Evolutionary conservation across 2,113 vertebrate genomes (phyloP).

Genomic region (Sylvicapra grimmia): DNA sequence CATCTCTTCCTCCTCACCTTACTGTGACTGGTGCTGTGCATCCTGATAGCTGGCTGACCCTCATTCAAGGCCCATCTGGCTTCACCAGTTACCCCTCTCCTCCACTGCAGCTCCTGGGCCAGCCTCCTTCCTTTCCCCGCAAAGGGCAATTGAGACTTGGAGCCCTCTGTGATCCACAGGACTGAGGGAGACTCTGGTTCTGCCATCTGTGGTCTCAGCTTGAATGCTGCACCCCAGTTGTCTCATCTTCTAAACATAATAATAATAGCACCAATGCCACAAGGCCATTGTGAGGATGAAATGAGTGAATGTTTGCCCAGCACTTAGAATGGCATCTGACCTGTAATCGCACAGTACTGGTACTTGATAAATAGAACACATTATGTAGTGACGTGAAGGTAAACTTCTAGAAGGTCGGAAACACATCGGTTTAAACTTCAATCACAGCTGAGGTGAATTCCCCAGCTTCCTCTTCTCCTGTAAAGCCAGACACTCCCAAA

Average conservation of each 20-base stretch:
- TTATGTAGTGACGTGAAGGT: accelerated
- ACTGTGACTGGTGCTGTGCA: neutral
- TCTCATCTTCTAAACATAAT: neutral
- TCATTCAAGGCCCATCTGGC: neutral
- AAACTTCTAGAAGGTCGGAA: neutral
- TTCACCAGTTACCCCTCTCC: neutral
- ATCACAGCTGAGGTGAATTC: neutral
- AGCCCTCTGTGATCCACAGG: neutral
- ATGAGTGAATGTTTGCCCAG: neutral
- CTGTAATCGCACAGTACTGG: neutral
- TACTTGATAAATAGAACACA: neutral
- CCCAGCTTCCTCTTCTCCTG: neutral
- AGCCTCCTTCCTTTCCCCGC: neutral
- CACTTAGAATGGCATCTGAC: neutral
- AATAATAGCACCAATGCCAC: neutral
- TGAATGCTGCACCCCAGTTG: neutral
- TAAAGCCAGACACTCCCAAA: neutral
- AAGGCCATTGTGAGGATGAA: neutral
- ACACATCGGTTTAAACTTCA: neutral
- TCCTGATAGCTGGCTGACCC: neutral
- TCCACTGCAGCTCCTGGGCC: neutral
- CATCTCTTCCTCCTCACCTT: neutral
- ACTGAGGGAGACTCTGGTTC: neutral
- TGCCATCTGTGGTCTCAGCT: neutral
- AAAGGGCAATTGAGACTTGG: neutral